Base-by-base conservation (phyloP, 2,113 vertebrate genomes). In the Lepisosteus oculatus region DNA sequence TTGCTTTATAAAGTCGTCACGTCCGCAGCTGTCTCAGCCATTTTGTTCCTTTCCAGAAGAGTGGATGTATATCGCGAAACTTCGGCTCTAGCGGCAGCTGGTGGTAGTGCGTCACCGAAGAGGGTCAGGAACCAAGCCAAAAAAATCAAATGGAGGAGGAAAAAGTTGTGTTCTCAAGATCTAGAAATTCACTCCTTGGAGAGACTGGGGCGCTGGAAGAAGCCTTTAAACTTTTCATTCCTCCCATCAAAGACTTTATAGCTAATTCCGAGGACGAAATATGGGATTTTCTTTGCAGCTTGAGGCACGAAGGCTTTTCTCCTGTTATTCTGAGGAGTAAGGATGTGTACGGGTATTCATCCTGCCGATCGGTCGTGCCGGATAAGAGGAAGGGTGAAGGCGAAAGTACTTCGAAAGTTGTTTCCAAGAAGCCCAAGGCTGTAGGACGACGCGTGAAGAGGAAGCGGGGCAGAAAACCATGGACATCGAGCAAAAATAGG, bases 131-230 rank as follows among this genome's bases (percentile, higher is more conserved):
- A 29, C 61, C 17, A n/a, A n/a, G 14, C 7, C 5, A 15, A 62
- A 62, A 62, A 8, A n/a, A 62, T 5, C 14, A 15, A 29, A 29
- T 62, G 17, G 61, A 62, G 13, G 17, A 62, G 17, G 61, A 62
- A 62, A 62, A 62, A 62, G 61, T 62, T 62, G 61, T 62, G 8
- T 62, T 62, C n/a, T 62, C 61, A 15, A n/a, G 61, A n/a, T n/a
- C 61, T 15, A 62, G 17, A n/a, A 15, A n/a, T n/a, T 62, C 3
- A 29, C 29, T 29, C 8, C 17, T 62, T 8, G 14, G 7, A 62
- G 61, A n/a, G 61, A 62, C 61, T n/a, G 13, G 8, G 3, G 61
- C 61, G 8, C n/a, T 62, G 61, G 61, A 62, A 62, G 61, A 62
- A 15, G 61, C 61, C 8, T 62, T 62, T 62, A 15, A 62, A 15